Evolutionary conservation across 1,140 invertebrate species (phyloP).

Genomic region (Octopus sinensis): DNA sequence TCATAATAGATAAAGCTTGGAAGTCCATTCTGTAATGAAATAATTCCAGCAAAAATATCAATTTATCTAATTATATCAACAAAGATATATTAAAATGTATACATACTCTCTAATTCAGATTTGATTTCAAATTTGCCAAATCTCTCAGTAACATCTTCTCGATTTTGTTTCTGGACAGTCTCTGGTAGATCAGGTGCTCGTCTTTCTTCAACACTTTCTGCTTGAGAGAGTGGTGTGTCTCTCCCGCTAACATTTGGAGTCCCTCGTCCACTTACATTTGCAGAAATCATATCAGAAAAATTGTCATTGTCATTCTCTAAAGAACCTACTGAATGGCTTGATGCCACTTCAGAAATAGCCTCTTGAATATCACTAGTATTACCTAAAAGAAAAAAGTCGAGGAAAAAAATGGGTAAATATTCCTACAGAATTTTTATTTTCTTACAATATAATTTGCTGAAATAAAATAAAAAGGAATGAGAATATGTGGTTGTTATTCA

Average conservation of each 20-base stretch:
- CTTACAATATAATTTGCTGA: too few species aligned
- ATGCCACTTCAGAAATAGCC: constrained; percentile 89
- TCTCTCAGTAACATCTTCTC: constrained; percentile 89
- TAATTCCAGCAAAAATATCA: too few species aligned
- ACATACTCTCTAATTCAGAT: constrained; percentile 46
- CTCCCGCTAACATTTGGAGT: constrained; percentile 83
- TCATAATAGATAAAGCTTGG: neutral
- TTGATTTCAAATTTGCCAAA: constrained; percentile 96
- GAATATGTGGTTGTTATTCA: too few species aligned
- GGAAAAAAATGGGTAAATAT: too few species aligned
- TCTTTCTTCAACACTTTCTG: constrained; percentile 43
- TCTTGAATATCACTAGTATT: constrained; percentile 91
- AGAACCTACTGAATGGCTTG: constrained; percentile 90
- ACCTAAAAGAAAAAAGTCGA: constrained; percentile 57
- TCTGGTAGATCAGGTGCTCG: constrained; percentile 58
- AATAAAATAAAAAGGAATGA: too few species aligned
- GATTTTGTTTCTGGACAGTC: constrained; percentile 66
- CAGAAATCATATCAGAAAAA: constrained; percentile 89
- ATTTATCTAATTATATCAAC: too few species aligned
- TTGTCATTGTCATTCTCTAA: constrained; percentile 74
- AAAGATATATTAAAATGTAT: neutral
- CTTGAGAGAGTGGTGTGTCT: constrained; percentile 84
- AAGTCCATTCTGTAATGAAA: neutral
- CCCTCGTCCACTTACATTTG: constrained; percentile 82
- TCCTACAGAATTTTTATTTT: too few species aligned